These are phyloP conservation scores for Notodromas monacha DNA, from an alignment of 2,888 invertebrate genomes.

Conservation along the genomic window DNA sequence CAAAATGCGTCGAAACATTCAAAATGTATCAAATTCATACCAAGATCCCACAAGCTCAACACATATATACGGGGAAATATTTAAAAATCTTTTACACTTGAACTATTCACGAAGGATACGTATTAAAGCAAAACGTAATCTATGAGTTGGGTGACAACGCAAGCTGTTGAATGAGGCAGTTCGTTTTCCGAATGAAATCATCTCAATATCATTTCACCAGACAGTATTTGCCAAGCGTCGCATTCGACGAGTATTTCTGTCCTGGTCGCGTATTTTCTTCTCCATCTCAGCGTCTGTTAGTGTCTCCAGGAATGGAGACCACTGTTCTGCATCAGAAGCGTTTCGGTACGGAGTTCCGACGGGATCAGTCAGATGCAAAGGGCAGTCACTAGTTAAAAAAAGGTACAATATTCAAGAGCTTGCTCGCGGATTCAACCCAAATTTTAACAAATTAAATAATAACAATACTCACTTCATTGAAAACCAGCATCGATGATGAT, in stretches of 20 bases:
- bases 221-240: slow-evolving; percentile 6
- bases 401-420: slow-evolving; percentile 15
- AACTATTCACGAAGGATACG: no score
- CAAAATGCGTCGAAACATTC: no score
- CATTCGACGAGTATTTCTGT: slow-evolving; percentile 54
- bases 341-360: slow-evolving; percentile 74
- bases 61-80: no score
- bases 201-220: no score
- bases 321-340: slow-evolving; percentile 82
- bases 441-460: slow-evolving; percentile 6
- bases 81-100: no score
- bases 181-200: no score
- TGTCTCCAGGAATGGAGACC: slow-evolving; percentile 94
- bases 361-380: neutral
- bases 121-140: no score
- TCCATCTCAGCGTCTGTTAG: slow-evolving; percentile 99
- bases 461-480: slow-evolving; percentile 19
- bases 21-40: no score
- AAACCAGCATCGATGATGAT: slow-evolving; percentile 56
- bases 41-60: no score
- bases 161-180: no score
- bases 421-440: slow-evolving; percentile 21
- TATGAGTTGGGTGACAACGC: no score
- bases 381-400: neutral
- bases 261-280: slow-evolving; percentile 97